Conservation (phyloP, 2,888 invertebrate genomes). For the Rotaria socialis region DNA sequence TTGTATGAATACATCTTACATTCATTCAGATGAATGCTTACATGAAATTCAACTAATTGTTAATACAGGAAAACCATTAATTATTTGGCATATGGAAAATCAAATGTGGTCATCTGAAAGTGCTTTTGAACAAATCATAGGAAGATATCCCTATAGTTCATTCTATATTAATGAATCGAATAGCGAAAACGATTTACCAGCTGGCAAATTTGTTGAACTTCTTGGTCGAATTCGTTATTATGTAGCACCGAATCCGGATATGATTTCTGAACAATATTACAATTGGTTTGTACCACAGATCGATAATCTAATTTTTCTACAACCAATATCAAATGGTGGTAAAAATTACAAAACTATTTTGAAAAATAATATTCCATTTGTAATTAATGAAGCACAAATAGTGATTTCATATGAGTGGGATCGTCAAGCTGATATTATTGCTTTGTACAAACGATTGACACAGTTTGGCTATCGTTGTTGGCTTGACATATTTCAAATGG, state of each 20-base stretch:
- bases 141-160: conserved; percentile 55
- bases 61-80: conserved; percentile 52
- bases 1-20: conserved; percentile 54
- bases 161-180: conserved; percentile 52
- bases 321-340: background rate
- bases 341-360: background rate
- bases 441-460: conserved; percentile 51
- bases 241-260: conserved; percentile 51
- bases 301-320: background rate
- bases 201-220: conserved; percentile 54
- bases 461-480: conserved; percentile 53
- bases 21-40: conserved; percentile 48
- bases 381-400: conserved; percentile 47
- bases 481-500: conserved; percentile 58
- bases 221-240: conserved; percentile 54
- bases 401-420: conserved; percentile 57
- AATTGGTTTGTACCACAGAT: conserved; percentile 29
- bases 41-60: conserved; percentile 53
- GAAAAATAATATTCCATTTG: background rate
- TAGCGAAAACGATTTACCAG: conserved; percentile 52
- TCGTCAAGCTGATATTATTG: conserved; percentile 53
- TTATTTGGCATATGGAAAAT: conserved; percentile 55
- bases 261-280: conserved; percentile 36
- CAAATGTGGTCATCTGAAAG: conserved; percentile 57
- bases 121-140: conserved; percentile 57